phyloP scores from a whole-genome alignment of 2,888 invertebrate species.

The Lycia hirtaria region DNA sequence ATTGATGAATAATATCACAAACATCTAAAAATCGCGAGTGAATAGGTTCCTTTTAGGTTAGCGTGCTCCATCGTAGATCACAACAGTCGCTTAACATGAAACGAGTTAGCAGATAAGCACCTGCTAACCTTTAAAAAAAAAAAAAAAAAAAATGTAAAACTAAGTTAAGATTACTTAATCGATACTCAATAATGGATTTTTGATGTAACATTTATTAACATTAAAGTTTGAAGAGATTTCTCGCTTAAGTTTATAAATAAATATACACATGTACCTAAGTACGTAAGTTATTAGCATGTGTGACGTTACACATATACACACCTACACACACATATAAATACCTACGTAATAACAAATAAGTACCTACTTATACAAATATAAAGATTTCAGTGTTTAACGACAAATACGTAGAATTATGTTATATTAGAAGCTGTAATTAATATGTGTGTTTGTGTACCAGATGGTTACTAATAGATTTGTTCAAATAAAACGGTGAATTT shows the following conservation, averaged over 20 bases:
- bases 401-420: not conserved
- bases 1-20: too few relatives aligned
- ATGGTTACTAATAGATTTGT: not conserved
- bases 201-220: constrained; percentile 9
- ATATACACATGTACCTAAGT: not conserved
- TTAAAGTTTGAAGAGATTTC: constrained; percentile 4
- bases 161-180: too few relatives aligned
- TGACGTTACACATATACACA: constrained; percentile 2
- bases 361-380: not conserved
- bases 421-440: not conserved
- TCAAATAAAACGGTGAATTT: not conserved
- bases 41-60: too few relatives aligned
- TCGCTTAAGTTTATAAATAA: constrained; percentile 8
- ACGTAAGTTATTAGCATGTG: constrained; percentile 29
- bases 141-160: too few relatives aligned
- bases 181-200: not conserved
- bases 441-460: not conserved
- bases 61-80: too few relatives aligned
- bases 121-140: not conserved
- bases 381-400: not conserved
- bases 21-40: too few relatives aligned
- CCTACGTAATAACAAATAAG: not conserved
- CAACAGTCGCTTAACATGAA: too few relatives aligned
- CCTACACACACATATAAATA: not conserved
- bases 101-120: too few relatives aligned